Conservation (phyloP, 2,113 vertebrate species). For the Heterotis niloticus region DNA sequence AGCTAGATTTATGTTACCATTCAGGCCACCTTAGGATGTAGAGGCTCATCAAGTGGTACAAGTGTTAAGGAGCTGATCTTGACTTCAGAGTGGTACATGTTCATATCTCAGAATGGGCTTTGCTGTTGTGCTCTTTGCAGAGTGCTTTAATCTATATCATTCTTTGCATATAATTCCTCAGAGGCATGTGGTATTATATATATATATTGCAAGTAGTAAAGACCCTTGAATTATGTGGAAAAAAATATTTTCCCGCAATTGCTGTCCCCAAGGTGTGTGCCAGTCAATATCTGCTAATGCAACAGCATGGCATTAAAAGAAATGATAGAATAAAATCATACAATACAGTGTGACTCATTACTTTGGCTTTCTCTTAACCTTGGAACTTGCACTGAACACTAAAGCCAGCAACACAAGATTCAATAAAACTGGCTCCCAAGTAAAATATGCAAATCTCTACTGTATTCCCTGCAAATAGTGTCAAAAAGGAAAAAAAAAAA, state of each 20-base stretch:
- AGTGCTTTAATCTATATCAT: neutral
- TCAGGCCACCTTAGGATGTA: too few species aligned
- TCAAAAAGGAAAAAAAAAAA: neutral
- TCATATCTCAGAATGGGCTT: too few species aligned
- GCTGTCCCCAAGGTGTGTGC: constrained; percentile 9
- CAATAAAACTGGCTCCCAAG: neutral
- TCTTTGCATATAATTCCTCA: neutral
- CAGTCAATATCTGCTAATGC: constrained; percentile 18
- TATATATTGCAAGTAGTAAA: neutral
- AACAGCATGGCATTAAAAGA: constrained; percentile 2
- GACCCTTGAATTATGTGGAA: constrained; percentile 11
- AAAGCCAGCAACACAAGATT: neutral
- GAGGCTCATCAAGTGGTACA: too few species aligned
- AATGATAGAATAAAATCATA: constrained; percentile 2
- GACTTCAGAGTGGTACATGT: too few species aligned
- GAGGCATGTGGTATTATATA: constrained; percentile 12
- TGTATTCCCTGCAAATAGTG: neutral
- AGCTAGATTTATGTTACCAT: too few species aligned
- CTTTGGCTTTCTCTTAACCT: neutral
- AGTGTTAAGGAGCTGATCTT: too few species aligned
- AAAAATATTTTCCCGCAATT: constrained; percentile 7
- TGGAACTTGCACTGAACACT: neutral
- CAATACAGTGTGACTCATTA: constrained; percentile 1
- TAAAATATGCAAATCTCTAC: neutral
- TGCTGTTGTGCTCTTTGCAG: too few species aligned